Conservation (phyloP, 92 coral and sea anemone species). For the Hydrozoanthus gracilis region DNA sequence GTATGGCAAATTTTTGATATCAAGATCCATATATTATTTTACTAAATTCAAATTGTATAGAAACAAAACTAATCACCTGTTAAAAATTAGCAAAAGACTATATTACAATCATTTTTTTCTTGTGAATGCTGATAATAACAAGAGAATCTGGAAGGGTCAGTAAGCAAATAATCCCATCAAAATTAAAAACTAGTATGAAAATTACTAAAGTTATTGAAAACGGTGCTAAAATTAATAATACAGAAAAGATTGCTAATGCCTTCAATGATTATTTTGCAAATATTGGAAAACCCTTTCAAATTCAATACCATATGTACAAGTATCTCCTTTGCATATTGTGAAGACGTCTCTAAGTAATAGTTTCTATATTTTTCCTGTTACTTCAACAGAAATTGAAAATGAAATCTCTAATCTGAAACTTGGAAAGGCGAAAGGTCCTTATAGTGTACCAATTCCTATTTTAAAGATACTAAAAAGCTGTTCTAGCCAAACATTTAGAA, state of each 20-base stretch:
- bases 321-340: not conserved
- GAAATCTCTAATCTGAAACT: not conserved
- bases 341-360: not conserved
- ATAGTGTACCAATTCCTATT: slow-evolving; percentile 4
- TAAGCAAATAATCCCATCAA: slow-evolving; percentile 1
- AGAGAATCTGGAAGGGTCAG: not conserved
- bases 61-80: not conserved
- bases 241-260: not conserved
- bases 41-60: slow-evolving; percentile 22
- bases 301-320: not conserved
- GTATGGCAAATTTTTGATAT: not conserved
- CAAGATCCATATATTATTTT: slow-evolving; percentile 16
- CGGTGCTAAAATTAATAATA: not conserved
- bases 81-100: not conserved
- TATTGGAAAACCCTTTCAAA: slow-evolving; percentile 6
- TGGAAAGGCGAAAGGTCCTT: not conserved
- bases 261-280: slow-evolving; percentile 3
- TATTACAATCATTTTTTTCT: slow-evolving; percentile 3
- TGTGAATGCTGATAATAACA: not conserved
- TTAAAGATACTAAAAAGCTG: slow-evolving; percentile 1
- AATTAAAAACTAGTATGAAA: not conserved
- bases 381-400: not conserved
- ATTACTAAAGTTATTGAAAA: not conserved
- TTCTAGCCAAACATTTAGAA: not conserved
- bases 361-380: too few relatives aligned